Percentiles rank a stretch among this genome's conserved stretches.
These are phyloP conservation scores for Drosophila ironensis DNA, from an alignment of 1,140 invertebrate genomes.

Conservation along the genomic window DNA sequence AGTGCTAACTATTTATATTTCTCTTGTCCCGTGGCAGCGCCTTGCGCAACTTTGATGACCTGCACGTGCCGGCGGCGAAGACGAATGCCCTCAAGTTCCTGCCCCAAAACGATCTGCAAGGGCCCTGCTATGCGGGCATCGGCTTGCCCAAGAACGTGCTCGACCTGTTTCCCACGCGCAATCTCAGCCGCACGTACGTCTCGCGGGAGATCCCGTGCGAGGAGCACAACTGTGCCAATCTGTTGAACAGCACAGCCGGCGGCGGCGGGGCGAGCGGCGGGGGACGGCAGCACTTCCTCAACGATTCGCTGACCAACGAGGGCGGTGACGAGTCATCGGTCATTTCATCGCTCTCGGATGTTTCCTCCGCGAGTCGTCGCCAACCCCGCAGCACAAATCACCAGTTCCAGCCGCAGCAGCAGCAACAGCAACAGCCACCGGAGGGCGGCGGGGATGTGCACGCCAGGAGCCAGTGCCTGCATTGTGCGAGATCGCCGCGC, in stretches of 20 bases:
- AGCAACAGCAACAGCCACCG: conserved; percentile 30
- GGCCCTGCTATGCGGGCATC: conserved; percentile 84
- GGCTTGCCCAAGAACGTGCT: conserved; percentile 87
- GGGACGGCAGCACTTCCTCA: conserved; percentile 62
- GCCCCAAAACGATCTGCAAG: conserved; percentile 62
- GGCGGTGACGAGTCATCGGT: conserved; percentile 71
- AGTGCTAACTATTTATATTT: too few relatives aligned
- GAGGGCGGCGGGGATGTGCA: conserved; percentile 69
- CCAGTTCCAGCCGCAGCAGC: conserved; percentile 48
- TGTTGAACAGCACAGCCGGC: conserved; percentile 38
- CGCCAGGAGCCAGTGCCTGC: conserved; percentile 64
- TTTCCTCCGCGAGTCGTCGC: conserved; percentile 67
- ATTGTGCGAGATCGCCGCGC: conserved; percentile 61
- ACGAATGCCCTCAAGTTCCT: conserved; percentile 68
- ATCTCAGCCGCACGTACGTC: conserved; percentile 72
- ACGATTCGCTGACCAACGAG: conserved; percentile 77
- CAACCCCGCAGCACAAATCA: conserved; percentile 14
- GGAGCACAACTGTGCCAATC: conserved; percentile 63
- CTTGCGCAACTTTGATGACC: too few relatives aligned
- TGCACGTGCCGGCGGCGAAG: conserved; percentile 63
- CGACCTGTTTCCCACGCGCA: conserved; percentile 86
- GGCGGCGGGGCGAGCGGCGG: conserved; percentile 1
- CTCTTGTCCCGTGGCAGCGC: too few relatives aligned
- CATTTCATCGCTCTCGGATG: conserved; percentile 75
- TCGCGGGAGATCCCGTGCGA: conserved; percentile 78